phyloP scores from a whole-genome alignment of 2,797 vertebrate species.

The Leptodactylus fallax region DNA sequence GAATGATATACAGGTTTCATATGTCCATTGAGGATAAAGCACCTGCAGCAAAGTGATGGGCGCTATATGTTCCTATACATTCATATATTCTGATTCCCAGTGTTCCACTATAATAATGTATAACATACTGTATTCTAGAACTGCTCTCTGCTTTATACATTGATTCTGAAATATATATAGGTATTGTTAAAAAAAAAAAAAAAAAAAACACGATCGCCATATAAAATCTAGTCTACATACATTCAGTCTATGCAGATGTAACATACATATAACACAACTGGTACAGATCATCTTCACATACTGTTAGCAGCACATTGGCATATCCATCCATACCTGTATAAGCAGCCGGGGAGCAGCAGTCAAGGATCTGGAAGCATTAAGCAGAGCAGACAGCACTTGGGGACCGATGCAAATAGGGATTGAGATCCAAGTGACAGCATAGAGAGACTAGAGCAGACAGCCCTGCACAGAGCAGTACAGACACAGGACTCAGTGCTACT shows the following conservation, averaged over 20 bases:
- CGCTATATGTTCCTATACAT: not conserved
- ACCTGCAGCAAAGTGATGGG: conserved; percentile 16
- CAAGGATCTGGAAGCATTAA: not conserved
- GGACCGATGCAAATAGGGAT: not conserved
- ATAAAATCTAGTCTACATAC: not conserved
- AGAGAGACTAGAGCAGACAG: conserved; percentile 45
- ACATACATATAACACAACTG: not conserved
- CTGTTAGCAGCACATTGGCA: not conserved
- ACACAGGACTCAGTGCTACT: conserved; percentile 11
- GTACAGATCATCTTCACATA: not conserved
- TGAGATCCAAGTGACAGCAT: conserved; percentile 17
- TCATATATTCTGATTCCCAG: not conserved
- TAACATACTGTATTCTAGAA: not conserved
- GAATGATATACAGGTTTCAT: not conserved
- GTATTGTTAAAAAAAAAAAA: not conserved
- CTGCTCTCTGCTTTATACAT: not conserved
- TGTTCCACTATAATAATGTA: not conserved
- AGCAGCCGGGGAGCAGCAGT: conserved; percentile 11
- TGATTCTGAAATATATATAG: not conserved
- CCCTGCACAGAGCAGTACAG: conserved; percentile 20
- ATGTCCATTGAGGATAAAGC: conserved; percentile 8
- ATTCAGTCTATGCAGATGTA: not conserved
- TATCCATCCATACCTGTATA: conserved; percentile 36
- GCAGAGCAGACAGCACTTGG: not conserved
- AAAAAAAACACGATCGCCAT: not conserved